Conservation (phyloP, 2,888 invertebrate species). For the Platypus cylindrus region DNA sequence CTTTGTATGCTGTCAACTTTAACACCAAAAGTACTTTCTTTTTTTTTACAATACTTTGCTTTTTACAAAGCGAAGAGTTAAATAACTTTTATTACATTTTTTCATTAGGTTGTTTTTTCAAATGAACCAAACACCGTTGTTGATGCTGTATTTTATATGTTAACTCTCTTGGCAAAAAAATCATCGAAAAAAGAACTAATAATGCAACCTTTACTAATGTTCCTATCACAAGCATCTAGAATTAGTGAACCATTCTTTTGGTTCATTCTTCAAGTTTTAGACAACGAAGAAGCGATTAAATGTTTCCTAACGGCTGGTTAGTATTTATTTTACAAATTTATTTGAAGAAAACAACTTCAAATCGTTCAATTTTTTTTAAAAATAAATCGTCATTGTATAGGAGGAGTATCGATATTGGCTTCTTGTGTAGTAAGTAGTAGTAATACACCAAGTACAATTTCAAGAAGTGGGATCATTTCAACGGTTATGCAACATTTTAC, state of each 20-base stretch:
- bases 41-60: no score
- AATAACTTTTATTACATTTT: conserved; percentile 4
- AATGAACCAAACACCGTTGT: conserved; percentile 66
- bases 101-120: conserved; percentile 22
- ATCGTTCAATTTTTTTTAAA: no score
- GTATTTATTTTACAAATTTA: neutral
- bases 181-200: conserved; percentile 64
- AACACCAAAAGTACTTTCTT: conserved; percentile 28
- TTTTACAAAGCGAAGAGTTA: neutral
- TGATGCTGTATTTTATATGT: conserved; percentile 77
- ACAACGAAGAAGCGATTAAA: conserved; percentile 59
- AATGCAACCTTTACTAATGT: conserved; percentile 64
- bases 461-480: conserved; percentile 39
- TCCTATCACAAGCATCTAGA: conserved; percentile 43
- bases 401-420: conserved; percentile 62
- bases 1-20: conserved; percentile 48
- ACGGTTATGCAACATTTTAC: conserved; percentile 52
- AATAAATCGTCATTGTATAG: conserved; percentile 15
- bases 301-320: conserved; percentile 59
- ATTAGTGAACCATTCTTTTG: conserved; percentile 79
- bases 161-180: conserved; percentile 62
- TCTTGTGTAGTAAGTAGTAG: conserved; percentile 66
- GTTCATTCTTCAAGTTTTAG: conserved; percentile 67
- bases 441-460: conserved; percentile 51
- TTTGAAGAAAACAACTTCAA: neutral